A percentile compares a stretch with the other conserved stretches of the same genome.
Evolutionary conservation across 1,140 invertebrate genomes (phyloP).

Genomic region (Platorchestia sp.): DNA sequence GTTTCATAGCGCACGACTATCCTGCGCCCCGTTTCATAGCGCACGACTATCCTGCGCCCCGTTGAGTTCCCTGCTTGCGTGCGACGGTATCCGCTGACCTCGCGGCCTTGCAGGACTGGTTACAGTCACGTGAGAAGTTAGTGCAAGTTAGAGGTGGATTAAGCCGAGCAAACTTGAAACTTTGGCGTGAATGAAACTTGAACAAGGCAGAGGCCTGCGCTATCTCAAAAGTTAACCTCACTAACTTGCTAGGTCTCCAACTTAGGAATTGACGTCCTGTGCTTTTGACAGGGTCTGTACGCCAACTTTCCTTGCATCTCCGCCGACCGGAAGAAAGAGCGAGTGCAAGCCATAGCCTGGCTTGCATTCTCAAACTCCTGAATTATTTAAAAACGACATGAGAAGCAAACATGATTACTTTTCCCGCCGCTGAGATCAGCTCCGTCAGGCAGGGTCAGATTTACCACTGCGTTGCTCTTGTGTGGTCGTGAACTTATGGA

Average conservation of each 20-base stretch:
- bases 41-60: no score
- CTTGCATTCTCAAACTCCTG: background rate
- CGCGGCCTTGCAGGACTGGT: background rate
- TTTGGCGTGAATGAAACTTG: conserved; percentile 38
- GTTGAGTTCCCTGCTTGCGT: background rate
- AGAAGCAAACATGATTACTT: background rate
- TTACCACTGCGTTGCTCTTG: background rate
- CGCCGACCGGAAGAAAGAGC: background rate
- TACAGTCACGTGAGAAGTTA: background rate
- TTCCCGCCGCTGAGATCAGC: background rate
- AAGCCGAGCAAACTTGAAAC: background rate
- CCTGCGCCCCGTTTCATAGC: no score
- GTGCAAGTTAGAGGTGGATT: background rate
- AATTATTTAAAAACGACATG: background rate
- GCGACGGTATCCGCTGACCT: background rate
- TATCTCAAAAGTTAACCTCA: background rate
- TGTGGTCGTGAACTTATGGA: no score
- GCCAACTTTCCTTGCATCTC: background rate
- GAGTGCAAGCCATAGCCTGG: background rate
- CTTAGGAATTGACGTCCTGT: background rate
- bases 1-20: no score
- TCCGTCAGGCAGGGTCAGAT: background rate
- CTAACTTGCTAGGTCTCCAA: conserved; percentile 3
- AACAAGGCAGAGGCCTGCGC: conserved; percentile 4
- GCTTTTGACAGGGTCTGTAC: background rate